Evolutionary conservation across 1,140 invertebrate species (phyloP).

Genomic region (Nephotettix cincticeps): DNA sequence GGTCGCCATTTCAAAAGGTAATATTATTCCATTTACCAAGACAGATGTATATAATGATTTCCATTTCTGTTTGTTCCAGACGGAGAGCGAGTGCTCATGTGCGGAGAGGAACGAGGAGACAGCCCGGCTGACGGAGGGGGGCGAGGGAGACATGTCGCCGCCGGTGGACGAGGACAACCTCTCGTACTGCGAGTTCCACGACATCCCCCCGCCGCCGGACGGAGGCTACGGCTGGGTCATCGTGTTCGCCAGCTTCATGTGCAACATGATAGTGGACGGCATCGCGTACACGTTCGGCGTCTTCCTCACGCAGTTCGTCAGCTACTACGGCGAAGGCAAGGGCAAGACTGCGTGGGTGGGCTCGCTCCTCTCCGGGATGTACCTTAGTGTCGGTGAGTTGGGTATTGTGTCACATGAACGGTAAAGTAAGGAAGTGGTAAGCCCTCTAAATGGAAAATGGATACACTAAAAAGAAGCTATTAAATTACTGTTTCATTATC

Average conservation of each 20-base stretch:
- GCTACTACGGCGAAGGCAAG: constrained; percentile 80
- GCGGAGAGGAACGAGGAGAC: constrained; percentile 72
- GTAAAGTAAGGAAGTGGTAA: too few relatives aligned
- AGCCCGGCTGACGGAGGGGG: constrained; percentile 65
- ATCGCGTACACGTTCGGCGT: constrained; percentile 93
- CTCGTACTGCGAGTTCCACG: constrained; percentile 68
- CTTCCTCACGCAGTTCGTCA: constrained; percentile 79
- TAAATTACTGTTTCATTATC: too few relatives aligned
- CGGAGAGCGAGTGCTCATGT: constrained; percentile 68
- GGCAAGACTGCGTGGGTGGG: constrained; percentile 93
- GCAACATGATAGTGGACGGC: constrained; percentile 98
- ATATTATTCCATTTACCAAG: too few relatives aligned
- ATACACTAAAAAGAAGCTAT: too few relatives aligned
- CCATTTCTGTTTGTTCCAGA: constrained; percentile 58
- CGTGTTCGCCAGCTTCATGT: constrained; percentile 94
- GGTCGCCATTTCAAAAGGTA: too few relatives aligned
- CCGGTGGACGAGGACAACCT: constrained; percentile 62
- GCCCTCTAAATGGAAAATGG: too few relatives aligned
- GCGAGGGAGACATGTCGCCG: constrained; percentile 54
- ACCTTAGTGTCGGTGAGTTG: constrained; percentile 81
- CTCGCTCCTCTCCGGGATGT: constrained; percentile 89
- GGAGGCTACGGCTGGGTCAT: constrained; percentile 93
- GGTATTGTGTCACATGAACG: too few relatives aligned
- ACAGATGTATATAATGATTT: too few relatives aligned
- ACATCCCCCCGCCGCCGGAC: constrained; percentile 79